These are phyloP conservation scores for Chiridota heheva DNA, from an alignment of 35 echinoderm and acorn worm genomes.

Conservation along the genomic window DNA sequence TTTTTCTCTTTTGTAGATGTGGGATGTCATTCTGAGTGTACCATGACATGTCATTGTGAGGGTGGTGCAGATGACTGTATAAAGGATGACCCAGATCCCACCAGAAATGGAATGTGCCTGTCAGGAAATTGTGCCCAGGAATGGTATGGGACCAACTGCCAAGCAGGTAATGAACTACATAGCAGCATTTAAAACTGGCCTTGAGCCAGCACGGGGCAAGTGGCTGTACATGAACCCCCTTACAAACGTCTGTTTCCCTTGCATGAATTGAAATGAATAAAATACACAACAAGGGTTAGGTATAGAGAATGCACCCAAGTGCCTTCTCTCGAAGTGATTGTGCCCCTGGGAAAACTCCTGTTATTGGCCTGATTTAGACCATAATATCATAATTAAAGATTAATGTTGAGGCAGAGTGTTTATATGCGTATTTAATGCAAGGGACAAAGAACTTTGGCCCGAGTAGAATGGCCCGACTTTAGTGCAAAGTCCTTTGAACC, in stretches of 20 bases:
- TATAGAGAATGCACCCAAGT: not conserved
- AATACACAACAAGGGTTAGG: not conserved
- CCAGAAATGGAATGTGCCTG: not conserved
- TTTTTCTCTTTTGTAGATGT: not conserved
- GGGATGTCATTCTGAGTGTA: conserved; percentile 5
- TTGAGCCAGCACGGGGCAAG: too few relatives aligned
- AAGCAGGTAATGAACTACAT: conserved; percentile 11
- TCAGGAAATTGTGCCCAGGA: conserved; percentile 1
- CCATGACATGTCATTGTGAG: conserved; percentile 23
- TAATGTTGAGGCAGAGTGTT: too few relatives aligned
- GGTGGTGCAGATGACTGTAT: conserved; percentile 21
- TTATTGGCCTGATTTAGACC: too few relatives aligned
- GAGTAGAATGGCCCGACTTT: too few relatives aligned
- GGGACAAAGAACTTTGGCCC: too few relatives aligned
- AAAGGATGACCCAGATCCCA: not conserved
- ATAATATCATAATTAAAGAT: too few relatives aligned
- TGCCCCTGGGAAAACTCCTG: not conserved
- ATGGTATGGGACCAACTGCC: not conserved
- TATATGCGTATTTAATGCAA: too few relatives aligned
- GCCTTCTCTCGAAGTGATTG: not conserved
- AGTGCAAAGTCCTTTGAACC: too few relatives aligned
- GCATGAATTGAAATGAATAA: not conserved
- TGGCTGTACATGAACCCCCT: too few relatives aligned
- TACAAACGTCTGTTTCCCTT: not conserved
- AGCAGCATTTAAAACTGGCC: too few relatives aligned